Base-by-base conservation (phyloP, 2,888 invertebrate species). In the Tuberolachnus salignus region DNA sequence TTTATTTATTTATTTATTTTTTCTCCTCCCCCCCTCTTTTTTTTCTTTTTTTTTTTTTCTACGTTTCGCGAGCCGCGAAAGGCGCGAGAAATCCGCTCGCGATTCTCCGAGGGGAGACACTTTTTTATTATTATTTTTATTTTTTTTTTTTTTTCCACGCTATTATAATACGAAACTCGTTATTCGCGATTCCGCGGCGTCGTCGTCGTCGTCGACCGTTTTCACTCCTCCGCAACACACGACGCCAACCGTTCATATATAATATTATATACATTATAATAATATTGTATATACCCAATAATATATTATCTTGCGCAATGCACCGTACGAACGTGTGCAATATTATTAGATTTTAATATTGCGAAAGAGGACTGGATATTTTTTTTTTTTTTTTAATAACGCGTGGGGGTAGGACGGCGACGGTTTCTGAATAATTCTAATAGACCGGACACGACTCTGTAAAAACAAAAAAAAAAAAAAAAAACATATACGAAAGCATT, bases 81-180 rank as follows among this genome's bases (percentile, higher is more conserved):
- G 49, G 66, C 10, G 66, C 49, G 51, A 49, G 59, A 49, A 34
- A 46, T 57, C 23, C n/a, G 70, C 57, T 71, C 71, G 72, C 72
- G 61, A 49, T 61, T 61, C 59, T 3, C n/a, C 59, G n/a, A n/a
- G 21, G 13, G 46, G 49, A 46, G 59, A 16, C 44, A 26, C 44
- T 42, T 14, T 59, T 59, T n/a, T 55, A 11, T 55, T 21, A 11
- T 64, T 9, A 8, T 66, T 49, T 49, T 23, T 14, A 21, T 64
- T 46, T 46, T 21, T 10, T 21, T 23, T 3, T 8, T n/a, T 23
- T n/a, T 21, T 26, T 49, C 19, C 66, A 16, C 26, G 16, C 26
- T 71, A 57, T 59, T n/a, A 26, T 6, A 8, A 16, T n/a, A 14
- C 46, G 23, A 46, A n/a, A 26, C 26, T 26, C 57, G 71, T 71